Conservation (phyloP, 1,140 invertebrate species). For the Stenopsyche tienmushanensis region DNA sequence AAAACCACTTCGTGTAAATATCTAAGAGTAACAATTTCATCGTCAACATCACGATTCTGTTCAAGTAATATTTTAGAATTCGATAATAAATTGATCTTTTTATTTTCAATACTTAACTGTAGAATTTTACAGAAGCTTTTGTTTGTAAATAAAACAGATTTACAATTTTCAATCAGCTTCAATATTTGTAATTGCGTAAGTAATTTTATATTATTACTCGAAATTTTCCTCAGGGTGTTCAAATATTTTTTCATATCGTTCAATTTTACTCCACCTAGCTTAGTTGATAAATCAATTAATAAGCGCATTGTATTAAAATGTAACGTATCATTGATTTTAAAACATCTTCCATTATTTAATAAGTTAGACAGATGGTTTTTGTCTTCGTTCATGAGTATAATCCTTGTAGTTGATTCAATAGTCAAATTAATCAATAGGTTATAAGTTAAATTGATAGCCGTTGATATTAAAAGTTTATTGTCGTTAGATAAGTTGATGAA, state of each 20-base stretch:
- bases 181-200: slow-evolving; percentile 23
- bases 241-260: slow-evolving; percentile 32
- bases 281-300: slow-evolving; percentile 26
- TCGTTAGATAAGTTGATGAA: slow-evolving; percentile 44
- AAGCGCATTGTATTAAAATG: slow-evolving; percentile 32
- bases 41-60: not conserved
- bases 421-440: slow-evolving; percentile 34
- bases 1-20: slow-evolving; percentile 34
- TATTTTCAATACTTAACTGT: slow-evolving; percentile 16
- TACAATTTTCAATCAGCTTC: slow-evolving; percentile 28
- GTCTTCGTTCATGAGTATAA: not conserved
- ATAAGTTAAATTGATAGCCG: slow-evolving; percentile 19
- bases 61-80: slow-evolving; percentile 24
- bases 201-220: slow-evolving; percentile 18
- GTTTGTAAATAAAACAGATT: not conserved
- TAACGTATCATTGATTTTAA: slow-evolving; percentile 29
- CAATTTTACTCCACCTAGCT: slow-evolving; percentile 10
- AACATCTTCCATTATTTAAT: slow-evolving; percentile 22
- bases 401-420: slow-evolving; percentile 22
- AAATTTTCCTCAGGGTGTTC: slow-evolving; percentile 33
- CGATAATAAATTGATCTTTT: slow-evolving; percentile 19
- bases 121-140: slow-evolving; percentile 21
- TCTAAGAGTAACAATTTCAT: slow-evolving; percentile 16
- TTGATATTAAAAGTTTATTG: slow-evolving; percentile 41
- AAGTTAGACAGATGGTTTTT: slow-evolving; percentile 28